These are phyloP conservation scores for Rynchops niger DNA, from an alignment of 2,113 vertebrate species.

Conservation along the genomic window DNA sequence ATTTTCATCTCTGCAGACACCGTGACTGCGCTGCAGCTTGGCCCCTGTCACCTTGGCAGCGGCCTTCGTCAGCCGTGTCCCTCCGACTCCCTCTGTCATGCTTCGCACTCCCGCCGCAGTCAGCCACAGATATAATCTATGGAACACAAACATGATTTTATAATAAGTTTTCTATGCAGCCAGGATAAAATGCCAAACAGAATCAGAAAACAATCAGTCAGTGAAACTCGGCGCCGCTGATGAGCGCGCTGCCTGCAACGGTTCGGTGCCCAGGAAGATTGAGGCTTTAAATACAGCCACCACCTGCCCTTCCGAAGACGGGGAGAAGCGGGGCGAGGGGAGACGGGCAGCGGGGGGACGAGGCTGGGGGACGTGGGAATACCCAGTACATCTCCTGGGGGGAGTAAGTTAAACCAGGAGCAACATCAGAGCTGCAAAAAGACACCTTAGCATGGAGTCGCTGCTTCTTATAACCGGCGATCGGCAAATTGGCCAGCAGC, in stretches of 20 bases:
- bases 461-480: fast-evolving
- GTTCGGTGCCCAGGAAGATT: slow-evolving; percentile 44
- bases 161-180: slow-evolving; percentile 64
- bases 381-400: fast-evolving
- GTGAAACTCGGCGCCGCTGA: neutral
- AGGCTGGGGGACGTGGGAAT: neutral
- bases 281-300: slow-evolving; percentile 22
- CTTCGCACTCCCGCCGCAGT: neutral
- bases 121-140: slow-evolving; percentile 18
- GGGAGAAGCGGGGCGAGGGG: neutral
- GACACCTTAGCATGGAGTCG: fast-evolving
- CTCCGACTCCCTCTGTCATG: neutral
- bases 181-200: slow-evolving; percentile 61
- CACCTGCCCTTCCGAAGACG: neutral
- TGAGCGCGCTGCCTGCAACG: neutral
- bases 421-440: neutral
- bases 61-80: neutral
- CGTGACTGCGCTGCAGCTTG: neutral
- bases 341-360: fast-evolving
- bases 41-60: slow-evolving; percentile 12
- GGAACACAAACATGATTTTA: slow-evolving; percentile 44
- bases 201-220: slow-evolving; percentile 68
- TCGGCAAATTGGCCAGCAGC: fast-evolving
- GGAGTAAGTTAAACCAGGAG: neutral
- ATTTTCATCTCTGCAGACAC: neutral